phyloP scores from a whole-genome alignment of 2,113 vertebrate genomes.

The Danio rerio region GRCz12tu NC_133187.1:24343501-24344000 shows the following conservation, averaged over 20 bases:
- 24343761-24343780: slow-evolving; percentile 91
- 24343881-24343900: slow-evolving; percentile 25
- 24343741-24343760: slow-evolving; percentile 87
- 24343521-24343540: slow-evolving; percentile 85
- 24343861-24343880: not conserved
- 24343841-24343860: not conserved
- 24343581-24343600: no score
- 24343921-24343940: not conserved
- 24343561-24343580: no score
- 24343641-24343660: no score
- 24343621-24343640: no score
- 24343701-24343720: slow-evolving; percentile 63
- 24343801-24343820: slow-evolving; percentile 23
- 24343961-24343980: slow-evolving; percentile 8
- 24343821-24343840: slow-evolving; percentile 4
- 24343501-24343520: slow-evolving; percentile 81
- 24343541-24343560: not conserved
- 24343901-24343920: not conserved
- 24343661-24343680: no score
- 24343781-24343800: slow-evolving; percentile 69
- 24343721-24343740: slow-evolving; percentile 92
- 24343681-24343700: not conserved
- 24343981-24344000: slow-evolving; percentile 2
- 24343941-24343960: not conserved
- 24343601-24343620: no score